Conservation (phyloP, 1,140 invertebrate species). For the Lamellibrachia luymesi region DNA sequence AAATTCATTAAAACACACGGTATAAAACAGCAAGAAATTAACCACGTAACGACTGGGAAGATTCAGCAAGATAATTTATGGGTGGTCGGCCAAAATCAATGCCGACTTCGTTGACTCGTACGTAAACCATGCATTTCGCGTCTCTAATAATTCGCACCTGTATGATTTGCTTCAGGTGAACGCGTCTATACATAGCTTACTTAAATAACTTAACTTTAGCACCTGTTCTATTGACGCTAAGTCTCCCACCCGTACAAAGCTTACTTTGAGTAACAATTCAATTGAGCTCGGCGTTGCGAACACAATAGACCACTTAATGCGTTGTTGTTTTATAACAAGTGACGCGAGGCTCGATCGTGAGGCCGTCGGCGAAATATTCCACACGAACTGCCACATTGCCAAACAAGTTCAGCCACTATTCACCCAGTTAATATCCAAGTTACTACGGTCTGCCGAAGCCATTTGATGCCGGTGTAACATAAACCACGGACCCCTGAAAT, state of each 20-base stretch:
- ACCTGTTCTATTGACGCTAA: background rate
- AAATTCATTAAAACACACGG: too few species aligned
- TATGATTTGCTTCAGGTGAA: background rate
- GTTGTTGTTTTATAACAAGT: background rate
- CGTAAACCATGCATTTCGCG: background rate
- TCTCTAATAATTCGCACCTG: background rate
- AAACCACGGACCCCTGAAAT: too few species aligned
- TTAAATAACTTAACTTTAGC: slow-evolving; percentile 1
- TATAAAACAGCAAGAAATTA: background rate
- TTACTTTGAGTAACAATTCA: background rate
- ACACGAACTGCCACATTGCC: background rate
- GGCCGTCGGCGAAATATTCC: background rate
- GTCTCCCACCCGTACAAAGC: background rate
- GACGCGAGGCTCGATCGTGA: background rate
- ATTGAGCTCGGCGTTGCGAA: background rate
- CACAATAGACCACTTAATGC: background rate
- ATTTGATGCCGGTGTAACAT: too few species aligned
- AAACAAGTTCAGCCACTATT: background rate
- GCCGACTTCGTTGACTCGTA: background rate
- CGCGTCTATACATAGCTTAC: background rate
- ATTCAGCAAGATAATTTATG: background rate
- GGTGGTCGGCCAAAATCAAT: background rate
- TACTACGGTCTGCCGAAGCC: too few species aligned
- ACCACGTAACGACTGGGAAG: background rate
- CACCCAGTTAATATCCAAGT: too few species aligned